Conservation (phyloP, 1,140 invertebrate species). For the Campoletis sonorensis region DNA sequence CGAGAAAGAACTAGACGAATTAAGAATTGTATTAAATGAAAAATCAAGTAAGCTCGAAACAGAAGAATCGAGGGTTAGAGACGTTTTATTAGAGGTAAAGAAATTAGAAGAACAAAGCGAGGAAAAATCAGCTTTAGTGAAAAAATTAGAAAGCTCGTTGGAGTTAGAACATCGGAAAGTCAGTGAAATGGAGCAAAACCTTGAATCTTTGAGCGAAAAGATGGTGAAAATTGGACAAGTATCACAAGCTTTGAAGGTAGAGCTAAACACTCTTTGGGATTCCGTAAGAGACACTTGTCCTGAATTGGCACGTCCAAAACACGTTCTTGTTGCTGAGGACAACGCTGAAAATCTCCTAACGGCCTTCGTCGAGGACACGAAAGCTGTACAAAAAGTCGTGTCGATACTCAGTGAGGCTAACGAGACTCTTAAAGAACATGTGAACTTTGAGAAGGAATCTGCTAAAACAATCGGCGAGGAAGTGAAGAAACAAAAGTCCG, state of each 20-base stretch:
- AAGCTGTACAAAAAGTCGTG: slow-evolving; percentile 45
- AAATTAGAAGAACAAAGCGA: slow-evolving; percentile 44
- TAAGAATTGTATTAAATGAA: slow-evolving; percentile 43
- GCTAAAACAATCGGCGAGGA: slow-evolving; percentile 40
- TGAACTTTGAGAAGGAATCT: slow-evolving; percentile 49
- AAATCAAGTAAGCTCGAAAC: slow-evolving; percentile 47
- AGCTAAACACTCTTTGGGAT: background rate
- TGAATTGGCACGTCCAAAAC: slow-evolving; percentile 2
- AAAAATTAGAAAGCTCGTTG: slow-evolving; percentile 48
- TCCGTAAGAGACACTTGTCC: background rate
- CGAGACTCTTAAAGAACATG: slow-evolving; percentile 51
- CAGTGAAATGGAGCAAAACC: background rate
- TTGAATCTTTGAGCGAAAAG: background rate
- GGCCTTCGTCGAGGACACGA: slow-evolving; percentile 8
- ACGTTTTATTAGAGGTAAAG: slow-evolving; percentile 41
- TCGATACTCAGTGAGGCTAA: slow-evolving; percentile 50
- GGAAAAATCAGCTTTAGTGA: slow-evolving; percentile 37
- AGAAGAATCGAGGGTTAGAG: slow-evolving; percentile 39
- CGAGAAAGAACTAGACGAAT: slow-evolving; percentile 47
- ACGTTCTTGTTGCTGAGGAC: background rate
- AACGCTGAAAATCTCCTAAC: background rate
- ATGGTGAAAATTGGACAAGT: background rate
- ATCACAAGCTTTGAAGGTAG: background rate
- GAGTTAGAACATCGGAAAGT: slow-evolving; percentile 2
- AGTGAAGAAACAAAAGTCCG: slow-evolving; percentile 47